Conservation (phyloP, 1,140 invertebrate species). For the Chelonus insularis region DNA sequence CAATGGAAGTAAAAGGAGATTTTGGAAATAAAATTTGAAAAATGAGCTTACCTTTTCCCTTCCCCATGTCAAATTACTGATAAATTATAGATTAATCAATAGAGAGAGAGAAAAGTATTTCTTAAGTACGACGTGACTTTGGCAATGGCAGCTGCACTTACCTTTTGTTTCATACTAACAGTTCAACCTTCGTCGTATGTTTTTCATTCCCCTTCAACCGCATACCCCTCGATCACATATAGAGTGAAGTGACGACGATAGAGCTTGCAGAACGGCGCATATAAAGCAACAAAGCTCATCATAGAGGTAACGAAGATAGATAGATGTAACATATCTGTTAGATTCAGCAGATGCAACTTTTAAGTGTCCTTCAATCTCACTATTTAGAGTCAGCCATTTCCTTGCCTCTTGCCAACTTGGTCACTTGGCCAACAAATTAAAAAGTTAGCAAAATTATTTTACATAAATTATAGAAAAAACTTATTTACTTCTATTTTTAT, state of each 20-base stretch:
- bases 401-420: slow-evolving; percentile 14
- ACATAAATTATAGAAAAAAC: too few relatives aligned
- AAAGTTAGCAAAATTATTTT: background rate
- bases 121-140: background rate
- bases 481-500: too few relatives aligned
- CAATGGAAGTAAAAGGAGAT: too few relatives aligned
- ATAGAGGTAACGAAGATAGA: too few relatives aligned
- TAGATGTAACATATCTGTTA: too few relatives aligned
- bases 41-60: slow-evolving; percentile 17
- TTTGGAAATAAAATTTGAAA: too few relatives aligned
- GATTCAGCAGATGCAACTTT: too few relatives aligned
- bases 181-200: background rate
- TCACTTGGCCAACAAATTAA: background rate
- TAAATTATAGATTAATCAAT: background rate
- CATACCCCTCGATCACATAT: too few relatives aligned
- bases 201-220: background rate
- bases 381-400: slow-evolving; percentile 24
- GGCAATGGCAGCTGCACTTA: slow-evolving; percentile 26
- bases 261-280: too few relatives aligned
- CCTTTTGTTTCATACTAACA: slow-evolving; percentile 26
- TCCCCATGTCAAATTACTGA: slow-evolving; percentile 38
- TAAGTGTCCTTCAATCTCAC: slow-evolving; percentile 19
- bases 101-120: background rate
- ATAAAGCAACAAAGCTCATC: too few relatives aligned
- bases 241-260: too few relatives aligned